Base-by-base conservation (phyloP, 2,113 vertebrate genomes). In the Glaucidium brasilianum region DNA sequence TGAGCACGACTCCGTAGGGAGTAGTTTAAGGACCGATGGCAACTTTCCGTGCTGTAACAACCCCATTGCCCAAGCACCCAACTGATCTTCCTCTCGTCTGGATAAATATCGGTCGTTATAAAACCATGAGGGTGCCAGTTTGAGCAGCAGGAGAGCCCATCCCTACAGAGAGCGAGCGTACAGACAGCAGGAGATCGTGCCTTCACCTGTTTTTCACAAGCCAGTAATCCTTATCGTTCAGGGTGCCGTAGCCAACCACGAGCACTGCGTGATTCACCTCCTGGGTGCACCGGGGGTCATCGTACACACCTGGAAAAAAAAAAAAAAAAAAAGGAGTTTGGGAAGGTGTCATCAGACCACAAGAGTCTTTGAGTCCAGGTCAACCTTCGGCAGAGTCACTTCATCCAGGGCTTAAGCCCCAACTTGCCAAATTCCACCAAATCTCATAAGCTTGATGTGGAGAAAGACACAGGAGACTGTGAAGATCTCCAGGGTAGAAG, bases 171-270 rank as follows among this genome's bases (percentile, higher is more conserved):
- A 13, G 45, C 0, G 32, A 58, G 32, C 26, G 2, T 5, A 4
- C 2, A 8, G 83, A 37, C 8, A 15, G 29, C 9, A 4, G 12
- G n/a, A 14, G 21, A 4, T 59, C 2, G 6, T 3, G 27, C 15
- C 17, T 8, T 84, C 97, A 99, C 99, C 99, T 99, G 98, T 99
- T 99, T 96, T 99, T 99, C 55, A 99, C 97, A 56, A 99, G 98
- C 99, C 99, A 99, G 41, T 98, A 99, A 30, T 99, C 99, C 60
- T 98, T 96, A 20, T 98, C 98, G 0, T 97, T n/a, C 8, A 98
- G 67, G 5, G 95, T 98, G 10, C 99, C 99, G 2, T 99, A 99
- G 19, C 99, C 99, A 5, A 99, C 85, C 5, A 93, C 98, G 1
- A 99, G 86, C 11, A 99, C 99, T 0, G 2, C 99, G 4, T 99